A percentile compares a stretch with the other conserved stretches of the same genome.
Evolutionary conservation across 2,888 invertebrate genomes (phyloP).

Genomic region (Orthosia gracilis): DNA sequence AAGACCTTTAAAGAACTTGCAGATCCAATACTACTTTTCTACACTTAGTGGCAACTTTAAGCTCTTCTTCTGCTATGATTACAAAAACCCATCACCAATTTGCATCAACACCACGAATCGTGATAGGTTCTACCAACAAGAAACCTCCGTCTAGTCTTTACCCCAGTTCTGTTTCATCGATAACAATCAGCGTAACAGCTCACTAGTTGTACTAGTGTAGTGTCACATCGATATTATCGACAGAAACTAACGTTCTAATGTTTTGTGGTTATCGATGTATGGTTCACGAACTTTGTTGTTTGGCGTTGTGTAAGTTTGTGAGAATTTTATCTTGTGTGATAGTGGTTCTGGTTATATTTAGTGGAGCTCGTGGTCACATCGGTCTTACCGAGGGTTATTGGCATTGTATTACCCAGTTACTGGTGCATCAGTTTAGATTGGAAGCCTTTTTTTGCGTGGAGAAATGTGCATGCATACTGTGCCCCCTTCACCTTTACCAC

Average conservation of each 20-base stretch:
- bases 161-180: slow-evolving; percentile 37
- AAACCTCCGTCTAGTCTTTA: slow-evolving; percentile 12
- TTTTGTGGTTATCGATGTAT: slow-evolving; percentile 31
- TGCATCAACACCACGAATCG: slow-evolving; percentile 1
- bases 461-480: too few relatives aligned
- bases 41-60: too few relatives aligned
- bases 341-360: neutral
- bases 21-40: too few relatives aligned
- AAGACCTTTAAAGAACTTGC: too few relatives aligned
- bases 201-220: slow-evolving; percentile 44
- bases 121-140: slow-evolving; percentile 22
- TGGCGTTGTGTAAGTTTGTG: neutral
- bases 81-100: slow-evolving; percentile 5
- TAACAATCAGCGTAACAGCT: slow-evolving; percentile 35
- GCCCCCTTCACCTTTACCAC: too few relatives aligned
- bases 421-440: too few relatives aligned
- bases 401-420: too few relatives aligned
- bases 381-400: too few relatives aligned
- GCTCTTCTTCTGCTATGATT: neutral
- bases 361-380: too few relatives aligned
- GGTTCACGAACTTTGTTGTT: slow-evolving; percentile 28
- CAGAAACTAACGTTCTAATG: slow-evolving; percentile 29
- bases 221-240: slow-evolving; percentile 39
- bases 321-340: neutral
- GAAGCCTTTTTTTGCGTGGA: too few relatives aligned